phyloP scores from a whole-genome alignment of 1,140 invertebrate species.

The Trachelipus rathkii region DNA sequence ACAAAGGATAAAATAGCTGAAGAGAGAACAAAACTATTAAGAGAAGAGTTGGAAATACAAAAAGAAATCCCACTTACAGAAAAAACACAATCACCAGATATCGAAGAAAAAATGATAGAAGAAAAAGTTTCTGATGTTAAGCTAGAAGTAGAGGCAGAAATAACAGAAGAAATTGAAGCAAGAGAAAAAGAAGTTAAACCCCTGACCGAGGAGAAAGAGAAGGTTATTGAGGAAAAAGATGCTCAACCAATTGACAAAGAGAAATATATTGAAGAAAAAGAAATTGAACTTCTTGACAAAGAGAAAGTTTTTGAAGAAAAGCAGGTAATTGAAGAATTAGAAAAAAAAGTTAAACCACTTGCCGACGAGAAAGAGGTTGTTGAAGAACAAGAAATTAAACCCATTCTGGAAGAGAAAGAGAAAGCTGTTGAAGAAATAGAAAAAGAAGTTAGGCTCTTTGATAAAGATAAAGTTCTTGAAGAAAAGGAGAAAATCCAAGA shows the following conservation, averaged over 20 bases:
- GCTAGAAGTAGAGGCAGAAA: background rate
- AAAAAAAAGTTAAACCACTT: background rate
- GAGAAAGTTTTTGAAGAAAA: too few relatives aligned
- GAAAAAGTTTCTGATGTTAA: slow-evolving; percentile 1
- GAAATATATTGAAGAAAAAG: too few relatives aligned
- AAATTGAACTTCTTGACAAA: background rate
- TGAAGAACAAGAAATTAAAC: slow-evolving; percentile 2
- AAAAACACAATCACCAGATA: too few relatives aligned
- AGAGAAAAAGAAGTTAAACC: background rate
- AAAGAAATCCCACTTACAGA: too few relatives aligned
- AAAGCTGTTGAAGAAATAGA: too few relatives aligned
- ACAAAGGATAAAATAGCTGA: background rate
- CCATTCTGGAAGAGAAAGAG: too few relatives aligned
- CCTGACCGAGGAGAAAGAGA: too few relatives aligned
- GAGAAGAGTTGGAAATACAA: background rate
- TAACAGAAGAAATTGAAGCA: slow-evolving; percentile 30
- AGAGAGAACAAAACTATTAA: background rate
- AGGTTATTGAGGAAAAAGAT: slow-evolving; percentile 4
- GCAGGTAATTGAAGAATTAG: too few relatives aligned
- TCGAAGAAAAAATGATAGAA: background rate
- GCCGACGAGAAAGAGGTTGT: background rate
- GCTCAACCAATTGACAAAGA: background rate
- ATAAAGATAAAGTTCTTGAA: too few relatives aligned
- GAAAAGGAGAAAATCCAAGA: too few relatives aligned
- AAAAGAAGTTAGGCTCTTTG: too few relatives aligned